Base-by-base conservation (phyloP, 2,888 invertebrate genomes). In the Dastarcus helophoroides region DNA sequence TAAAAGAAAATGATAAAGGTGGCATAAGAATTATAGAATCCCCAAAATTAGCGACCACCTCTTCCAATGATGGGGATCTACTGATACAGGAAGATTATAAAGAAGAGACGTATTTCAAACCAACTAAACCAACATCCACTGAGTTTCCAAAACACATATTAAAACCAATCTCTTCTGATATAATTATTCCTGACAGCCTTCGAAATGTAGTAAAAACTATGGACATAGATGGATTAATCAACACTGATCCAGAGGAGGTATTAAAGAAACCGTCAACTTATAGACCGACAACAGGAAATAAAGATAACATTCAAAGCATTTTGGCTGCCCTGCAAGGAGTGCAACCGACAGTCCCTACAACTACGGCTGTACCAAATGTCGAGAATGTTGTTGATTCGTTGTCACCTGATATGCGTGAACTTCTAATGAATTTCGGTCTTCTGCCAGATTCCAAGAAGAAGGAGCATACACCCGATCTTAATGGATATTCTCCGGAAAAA, bases 351-450 rank as follows among this genome's bases (percentile, higher is more conserved):
- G n/a, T n/a, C n/a, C 51, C 50, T 3, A 25, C 39, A 5, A 40
- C 49, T 4, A 51, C 51, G 2, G 25, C 40, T 3, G 32, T 49
- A 3, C 58, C 60, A 3, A 53, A 60, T 35, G 50, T 57, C n/a
- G 46, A 51, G 15, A 41, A 50, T 22, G 53, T 61, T 3, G 62
- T 56, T 3, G 56, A 58, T 23, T 57, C 49, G 34, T 44, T 63
- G 33, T 52, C 49, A 10, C 59, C 62, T 5, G 62, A 62, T 21
- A 63, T 63, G 62, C 50, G 60, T 46, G 54, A 63, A 29, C 40
- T 68, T 22, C 39, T 69, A 7, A 58, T 62, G 48, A 60, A 51
- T 29, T 63, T 67, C 41, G 68, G 68, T 8, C 48, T 67, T 24
- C 44, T 63, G 22, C 50, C 53, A 7, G 44, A 55, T 41, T 47